A percentile compares a stretch with the other conserved stretches of the same genome.
These are phyloP conservation scores for Wasmannia auropunctata DNA, from an alignment of 1,140 invertebrate genomes.

Conservation along the genomic window DNA sequence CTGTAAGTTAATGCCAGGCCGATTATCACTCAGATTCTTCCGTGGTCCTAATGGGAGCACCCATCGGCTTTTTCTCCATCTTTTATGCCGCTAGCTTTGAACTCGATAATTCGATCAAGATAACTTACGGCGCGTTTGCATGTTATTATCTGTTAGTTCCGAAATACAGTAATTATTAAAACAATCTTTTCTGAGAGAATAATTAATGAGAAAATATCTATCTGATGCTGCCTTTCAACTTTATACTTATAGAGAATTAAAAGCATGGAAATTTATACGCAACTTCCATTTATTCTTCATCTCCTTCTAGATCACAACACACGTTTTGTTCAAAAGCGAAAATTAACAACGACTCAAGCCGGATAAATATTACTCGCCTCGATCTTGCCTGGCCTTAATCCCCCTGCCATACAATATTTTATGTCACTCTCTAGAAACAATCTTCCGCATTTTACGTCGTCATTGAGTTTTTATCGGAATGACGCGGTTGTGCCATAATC, in stretches of 20 bases:
- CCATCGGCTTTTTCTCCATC: constrained; percentile 28
- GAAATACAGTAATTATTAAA: background rate
- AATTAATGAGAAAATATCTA: background rate
- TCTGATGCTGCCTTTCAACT: background rate
- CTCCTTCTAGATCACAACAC: background rate
- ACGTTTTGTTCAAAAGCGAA: background rate
- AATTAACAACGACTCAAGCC: background rate
- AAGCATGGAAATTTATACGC: background rate
- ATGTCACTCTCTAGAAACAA: background rate
- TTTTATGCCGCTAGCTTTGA: constrained; percentile 30
- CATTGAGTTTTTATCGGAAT: background rate
- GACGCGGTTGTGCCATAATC: constrained; percentile 4
- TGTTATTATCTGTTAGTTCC: constrained; percentile 18
- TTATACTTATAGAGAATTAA: background rate
- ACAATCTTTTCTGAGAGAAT: background rate
- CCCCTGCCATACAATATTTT: constrained; percentile 8
- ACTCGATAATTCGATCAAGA: background rate
- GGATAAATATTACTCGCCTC: background rate
- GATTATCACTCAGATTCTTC: constrained; percentile 62
- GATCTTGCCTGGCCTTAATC: background rate
- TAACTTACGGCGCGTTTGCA: constrained; percentile 44
- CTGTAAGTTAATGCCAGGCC: constrained; percentile 68
- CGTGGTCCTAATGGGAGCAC: constrained; percentile 63
- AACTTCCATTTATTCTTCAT: background rate
- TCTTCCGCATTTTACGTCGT: background rate